A percentile compares a stretch with the other conserved stretches of the same genome.
Conservation (phyloP, 1,140 invertebrate species). For the Macrostomum lignano region DNA sequence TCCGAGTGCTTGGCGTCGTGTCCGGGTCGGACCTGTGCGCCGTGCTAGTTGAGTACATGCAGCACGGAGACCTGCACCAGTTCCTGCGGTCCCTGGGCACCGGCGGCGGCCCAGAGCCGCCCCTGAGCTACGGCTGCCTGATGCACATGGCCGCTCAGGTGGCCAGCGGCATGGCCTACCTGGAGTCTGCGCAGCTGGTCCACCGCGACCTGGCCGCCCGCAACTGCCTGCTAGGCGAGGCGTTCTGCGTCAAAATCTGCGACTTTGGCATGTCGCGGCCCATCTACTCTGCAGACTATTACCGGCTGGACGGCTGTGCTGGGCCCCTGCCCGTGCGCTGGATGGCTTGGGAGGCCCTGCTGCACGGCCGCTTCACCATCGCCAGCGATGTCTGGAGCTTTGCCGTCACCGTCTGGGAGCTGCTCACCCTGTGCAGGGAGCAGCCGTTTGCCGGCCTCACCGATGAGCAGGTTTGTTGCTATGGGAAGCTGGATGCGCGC, state of each 20-base stretch:
- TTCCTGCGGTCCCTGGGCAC: too few relatives aligned
- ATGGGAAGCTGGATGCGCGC: too few relatives aligned
- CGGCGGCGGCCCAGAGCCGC: too few relatives aligned
- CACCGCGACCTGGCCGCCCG: slow-evolving; percentile 69
- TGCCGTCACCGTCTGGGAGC: slow-evolving; percentile 51
- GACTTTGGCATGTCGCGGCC: slow-evolving; percentile 66
- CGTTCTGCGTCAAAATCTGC: slow-evolving; percentile 44
- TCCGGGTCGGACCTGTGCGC: too few relatives aligned
- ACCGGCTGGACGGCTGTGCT: too few relatives aligned
- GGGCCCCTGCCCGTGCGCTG: neutral
- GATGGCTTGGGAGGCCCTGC: slow-evolving; percentile 2
- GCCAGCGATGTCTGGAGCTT: slow-evolving; percentile 58
- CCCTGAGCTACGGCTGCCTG: too few relatives aligned
- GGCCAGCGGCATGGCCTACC: slow-evolving; percentile 76
- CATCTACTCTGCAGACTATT: too few relatives aligned
- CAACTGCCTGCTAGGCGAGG: slow-evolving; percentile 68
- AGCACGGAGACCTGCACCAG: too few relatives aligned
- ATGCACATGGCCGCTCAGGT: slow-evolving; percentile 91
- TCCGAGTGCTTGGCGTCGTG: too few relatives aligned
- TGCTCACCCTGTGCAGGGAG: slow-evolving; percentile 38
- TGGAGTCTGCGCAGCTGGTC: slow-evolving; percentile 85
- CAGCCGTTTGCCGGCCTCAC: slow-evolving; percentile 41
- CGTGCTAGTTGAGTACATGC: too few relatives aligned
- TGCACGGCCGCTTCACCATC: slow-evolving; percentile 43
- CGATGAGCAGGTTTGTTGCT: slow-evolving; percentile 42